Base-by-base conservation (phyloP, 2,888 invertebrate species). In the Odontothrips loti region DNA sequence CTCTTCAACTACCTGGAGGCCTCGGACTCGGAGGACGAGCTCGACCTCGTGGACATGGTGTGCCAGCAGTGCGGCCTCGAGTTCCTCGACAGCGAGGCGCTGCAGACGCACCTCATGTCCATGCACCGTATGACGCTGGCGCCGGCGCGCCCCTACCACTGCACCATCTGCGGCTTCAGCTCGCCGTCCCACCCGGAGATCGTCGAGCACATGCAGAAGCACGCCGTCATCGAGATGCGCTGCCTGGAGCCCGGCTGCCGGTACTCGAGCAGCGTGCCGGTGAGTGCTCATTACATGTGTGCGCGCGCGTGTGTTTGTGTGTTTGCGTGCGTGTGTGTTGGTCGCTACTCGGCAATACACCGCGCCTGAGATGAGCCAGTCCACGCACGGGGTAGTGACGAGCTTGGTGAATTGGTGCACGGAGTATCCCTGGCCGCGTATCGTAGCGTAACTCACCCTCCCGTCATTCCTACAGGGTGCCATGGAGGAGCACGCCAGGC, bases 1-100 rank as follows among this genome's bases (percentile, higher is more conserved):
- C 89, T 93, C 81, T 93, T 93, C 88, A 93, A 91, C 85, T 93
- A 91, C 89, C 90, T 92, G 89, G 93, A 92, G 88, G 93, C 93
- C 83, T 91, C 90, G 84, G 93, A 93, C 88, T 68, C 68, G 68
- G 68, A 68, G 68, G 68, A 68, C 68, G 68, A 68, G 68, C n/a
- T 68, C n/a, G 68, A 68, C n/a, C 68, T 23, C 23, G 68, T n/a
- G 23, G 68, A 68, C 68, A 6, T 68, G 68, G 23, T 68, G 68
- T 68, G 68, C 68, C 68, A 68, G 68, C 68, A 68, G 68, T 68
- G 68, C 68, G 68, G 68, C 23, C 68, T 68, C 68, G 68, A 68
- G 68, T 68, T 68, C 68, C 68, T 68, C 23, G 68, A 68, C 68
- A 68, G 23, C 23, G 68, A 68, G 68, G n/a, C 68, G 68, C 68